Conservation (phyloP, 2,113 vertebrate genomes). For the Neotoma lepida region DNA sequence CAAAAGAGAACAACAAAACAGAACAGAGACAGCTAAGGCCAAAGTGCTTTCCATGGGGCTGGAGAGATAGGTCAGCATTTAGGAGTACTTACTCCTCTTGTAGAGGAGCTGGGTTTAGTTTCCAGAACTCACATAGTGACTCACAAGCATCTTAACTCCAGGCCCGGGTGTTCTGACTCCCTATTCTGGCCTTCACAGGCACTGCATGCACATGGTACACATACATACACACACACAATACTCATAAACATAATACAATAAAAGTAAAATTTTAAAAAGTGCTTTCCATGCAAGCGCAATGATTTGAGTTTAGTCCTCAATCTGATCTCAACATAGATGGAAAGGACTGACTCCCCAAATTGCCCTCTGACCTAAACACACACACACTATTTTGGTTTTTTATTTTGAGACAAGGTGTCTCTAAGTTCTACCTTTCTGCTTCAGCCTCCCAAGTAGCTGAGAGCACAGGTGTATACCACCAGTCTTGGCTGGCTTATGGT, state of each 20-base stretch:
- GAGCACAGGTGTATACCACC: neutral
- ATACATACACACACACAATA: neutral
- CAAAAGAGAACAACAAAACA: neutral
- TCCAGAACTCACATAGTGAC: neutral
- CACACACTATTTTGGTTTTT: neutral
- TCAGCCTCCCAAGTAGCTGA: neutral
- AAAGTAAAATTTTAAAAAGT: neutral
- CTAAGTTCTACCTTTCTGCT: neutral
- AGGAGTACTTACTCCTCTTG: neutral
- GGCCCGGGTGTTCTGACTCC: neutral
- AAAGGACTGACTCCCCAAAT: neutral
- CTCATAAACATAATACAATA: neutral
- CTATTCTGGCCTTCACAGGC: neutral
- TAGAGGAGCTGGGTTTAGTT: neutral
- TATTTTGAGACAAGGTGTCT: neutral
- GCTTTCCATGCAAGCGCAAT: neutral
- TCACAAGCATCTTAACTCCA: neutral
- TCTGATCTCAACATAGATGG: neutral
- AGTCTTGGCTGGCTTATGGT: neutral
- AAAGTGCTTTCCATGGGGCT: neutral
- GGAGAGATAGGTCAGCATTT: neutral
- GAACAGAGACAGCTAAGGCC: too few species aligned
- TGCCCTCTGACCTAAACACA: neutral
- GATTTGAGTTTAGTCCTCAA: neutral
- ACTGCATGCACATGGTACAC: neutral